Conservation (phyloP, 2,888 invertebrate species). For the Synergus umbraculus region DNA sequence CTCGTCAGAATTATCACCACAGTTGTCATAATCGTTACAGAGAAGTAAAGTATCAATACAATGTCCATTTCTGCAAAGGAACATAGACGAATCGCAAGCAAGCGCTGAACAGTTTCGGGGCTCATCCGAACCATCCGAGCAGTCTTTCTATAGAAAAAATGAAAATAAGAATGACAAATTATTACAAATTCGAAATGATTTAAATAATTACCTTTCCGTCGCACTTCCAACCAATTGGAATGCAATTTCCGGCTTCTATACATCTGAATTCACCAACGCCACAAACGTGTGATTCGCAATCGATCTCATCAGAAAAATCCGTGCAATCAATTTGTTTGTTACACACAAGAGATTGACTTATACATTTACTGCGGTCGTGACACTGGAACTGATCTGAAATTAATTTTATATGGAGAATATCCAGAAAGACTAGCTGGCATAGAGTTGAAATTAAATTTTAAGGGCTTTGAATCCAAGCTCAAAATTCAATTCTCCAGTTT, state of each 20-base stretch:
- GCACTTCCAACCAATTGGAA: conserved; percentile 76
- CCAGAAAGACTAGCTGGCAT: too few species aligned
- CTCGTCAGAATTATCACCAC: conserved; percentile 81
- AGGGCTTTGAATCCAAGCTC: neutral
- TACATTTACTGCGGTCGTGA: conserved; percentile 82
- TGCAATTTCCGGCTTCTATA: conserved; percentile 69
- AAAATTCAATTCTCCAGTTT: too few species aligned
- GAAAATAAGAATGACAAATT: neutral
- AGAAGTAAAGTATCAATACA: conserved; percentile 80
- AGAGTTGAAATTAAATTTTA: too few species aligned
- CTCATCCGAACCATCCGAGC: conserved; percentile 74
- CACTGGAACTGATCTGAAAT: conserved; percentile 81
- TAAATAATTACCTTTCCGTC: conserved; percentile 68
- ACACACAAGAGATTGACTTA: conserved; percentile 84
- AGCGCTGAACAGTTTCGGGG: conserved; percentile 55
- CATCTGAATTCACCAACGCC: conserved; percentile 68
- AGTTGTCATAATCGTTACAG: conserved; percentile 81
- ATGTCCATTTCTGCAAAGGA: conserved; percentile 78
- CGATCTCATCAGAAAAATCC: conserved; percentile 86
- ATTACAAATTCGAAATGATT: neutral
- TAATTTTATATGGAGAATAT: neutral
- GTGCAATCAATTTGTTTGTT: conserved; percentile 87
- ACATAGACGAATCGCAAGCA: conserved; percentile 74
- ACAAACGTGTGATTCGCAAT: conserved; percentile 74
- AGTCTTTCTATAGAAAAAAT: conserved; percentile 63